Evolutionary conservation across 2,113 vertebrate genomes (phyloP), one percentile per base, ranked within the genome.

Genomic region (Columbina picui): DNA sequence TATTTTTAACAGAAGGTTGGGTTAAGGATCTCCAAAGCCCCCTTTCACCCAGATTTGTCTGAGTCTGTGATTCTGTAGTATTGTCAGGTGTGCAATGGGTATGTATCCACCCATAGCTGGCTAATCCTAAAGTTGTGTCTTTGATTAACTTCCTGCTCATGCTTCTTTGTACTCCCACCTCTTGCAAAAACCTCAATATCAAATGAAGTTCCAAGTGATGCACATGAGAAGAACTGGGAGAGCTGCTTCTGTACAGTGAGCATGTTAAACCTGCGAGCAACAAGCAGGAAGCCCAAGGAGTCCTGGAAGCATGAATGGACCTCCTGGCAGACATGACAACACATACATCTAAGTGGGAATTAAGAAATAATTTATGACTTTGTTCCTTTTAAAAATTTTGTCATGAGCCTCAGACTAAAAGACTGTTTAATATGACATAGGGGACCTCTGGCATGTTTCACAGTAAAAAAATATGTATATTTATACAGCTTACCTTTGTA

Each of bases 1-100:
- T 61, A 32, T 47, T 74, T 45, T 55, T 21, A 50, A 27, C 6
- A 61, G 55, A 32, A 76, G 19, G 16, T 75, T 84, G 39, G 2
- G 2, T 14, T 84, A 32, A 13, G 69, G 61, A 43, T 76, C 39
- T 49, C 22, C 27, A 69, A 52, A 39, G 12, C 4, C 2, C 10
- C 3, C 12, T 69, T 80, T 18, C 68, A 19, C 8, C 30, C 64
- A 68, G 53, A 32, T 32, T 79, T 78, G n/a, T 22, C 18, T 7
- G 41, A 57, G 30, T 43, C 57, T 57, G 19, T 43, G 43, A 23
- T 56, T 79, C 16, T 64, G 13, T 21, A 22, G 8, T 29, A 15
- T 43, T 30, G 45, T 56, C 41, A 77, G 55, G 27, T 36, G 11
- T 25, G 2, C 0, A 0, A 9, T 26, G 45, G 19, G 7, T 49